Base-by-base conservation (phyloP, 2,113 vertebrate genomes). In the Phodopus roborovskii region DNA sequence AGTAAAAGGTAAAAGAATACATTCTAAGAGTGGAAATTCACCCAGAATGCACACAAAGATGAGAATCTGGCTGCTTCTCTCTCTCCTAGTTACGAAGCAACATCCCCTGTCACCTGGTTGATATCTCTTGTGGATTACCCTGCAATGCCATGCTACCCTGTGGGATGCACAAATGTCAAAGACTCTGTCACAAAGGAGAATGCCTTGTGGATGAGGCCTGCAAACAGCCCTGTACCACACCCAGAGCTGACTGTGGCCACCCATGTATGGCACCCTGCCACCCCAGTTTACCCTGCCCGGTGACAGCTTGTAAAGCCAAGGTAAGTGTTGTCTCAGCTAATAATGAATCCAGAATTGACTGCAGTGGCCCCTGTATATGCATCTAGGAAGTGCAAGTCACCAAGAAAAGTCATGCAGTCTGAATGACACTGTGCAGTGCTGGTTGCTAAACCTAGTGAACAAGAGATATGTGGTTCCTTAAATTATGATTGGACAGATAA, bases 81-180 rank as follows among this genome's bases (percentile, higher is more conserved):
- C 33, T 98, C 91, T 98, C 95, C n/a, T 98, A 99, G 99, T 98
- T 99, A 98, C 99, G 99, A 96, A 99, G 98, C 98, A 99, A 99
- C 98, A 99, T 99, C 98, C 99, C 99, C 0, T 99, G 99, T 98
- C 99, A 99, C 94, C 99, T 99, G 94, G 99, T 99, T 94, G 99
- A 99, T 96, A 99, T 99, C 97, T 99, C 99, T 6, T 99, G 99
- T 2, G 99, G 99, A 94, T 99, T 99, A 96, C 98, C 98, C 11
- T 99, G 99, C 96, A 99, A 98, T 97, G 99, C 99, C 64, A 88
- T 81, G 19, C 98, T 99, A 94, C 98, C 98, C 0, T 99, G 99
- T 92, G 99, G 99, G 77, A 99, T 98, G 98, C 99, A 99, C 98
- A 99, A 97, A 97, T 99, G 99, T 98, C 99, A 98, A 97, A 99